Base-by-base conservation (phyloP, 1,140 invertebrate species). In the Camponotus floridanus region DNA sequence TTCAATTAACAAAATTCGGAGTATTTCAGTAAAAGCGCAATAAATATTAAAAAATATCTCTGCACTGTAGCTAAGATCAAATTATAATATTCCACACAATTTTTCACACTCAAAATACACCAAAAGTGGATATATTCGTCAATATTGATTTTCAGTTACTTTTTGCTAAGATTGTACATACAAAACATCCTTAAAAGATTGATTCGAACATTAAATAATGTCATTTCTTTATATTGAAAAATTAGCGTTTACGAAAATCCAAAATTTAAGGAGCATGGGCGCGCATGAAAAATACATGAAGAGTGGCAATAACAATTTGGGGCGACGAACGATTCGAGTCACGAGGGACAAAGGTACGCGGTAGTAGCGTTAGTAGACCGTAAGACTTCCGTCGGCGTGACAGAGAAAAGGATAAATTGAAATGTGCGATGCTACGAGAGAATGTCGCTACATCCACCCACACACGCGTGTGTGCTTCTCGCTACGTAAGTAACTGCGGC, bases 391-490 rank as follows among this genome's bases (percentile, higher is more conserved):
- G 68, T 67, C 45, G 45, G 33, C 62, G n/a, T n/a, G 51, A 71
- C 81, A 48, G 39, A 85, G 70, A 85, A 88, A 89, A 85, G 70
- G 81, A 86, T 88, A 92, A 92, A 92, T 91, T 87, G 87, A 92
- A 91, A 92, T 87, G 48, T 51, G 76, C 88, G 80, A 88, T 88
- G 88, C 87, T 67, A 31, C 55, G 15, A 26, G 26, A 26, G 26
- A 80, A 85, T 83, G 74, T 74, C 79, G 79, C 79, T 81, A 73
- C 79, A 73, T 13, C 18, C 18, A 26, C 26, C 65, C 68, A 45
- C 57, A 87, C 76, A 85, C 83, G 70, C 76, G 70, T 76, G 1
- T 6, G 4, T 45, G 84, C n/a, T 62, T 51, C 31, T 57, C 51
- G 55, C 80, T 79, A 59, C 13, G 57, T 87, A 89, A 91, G 85